Base-by-base conservation (phyloP, 2,113 vertebrate species). In the Garra rufa region DNA sequence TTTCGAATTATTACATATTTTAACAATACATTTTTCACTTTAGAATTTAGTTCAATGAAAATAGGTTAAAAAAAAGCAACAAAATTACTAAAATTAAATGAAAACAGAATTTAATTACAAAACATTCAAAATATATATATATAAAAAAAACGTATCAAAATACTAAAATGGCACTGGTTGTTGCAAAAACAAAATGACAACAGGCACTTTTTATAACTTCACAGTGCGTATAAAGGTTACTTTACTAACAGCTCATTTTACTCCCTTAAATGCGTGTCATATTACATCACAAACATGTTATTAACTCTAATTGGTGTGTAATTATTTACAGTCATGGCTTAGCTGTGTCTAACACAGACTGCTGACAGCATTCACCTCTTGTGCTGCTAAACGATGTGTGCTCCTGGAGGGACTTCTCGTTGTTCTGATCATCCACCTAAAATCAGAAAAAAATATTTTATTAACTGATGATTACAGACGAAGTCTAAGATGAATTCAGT, bases 371-470 rank as follows among this genome's bases (percentile, higher is more conserved):
- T 67, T 19, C 9, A 92, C 94, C 90, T 92, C 87, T 90, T 50
- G 75, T 90, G 28, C 3, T 84, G 38, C 79, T 63, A 17, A 83
- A 86, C 3, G 10, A 5, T 34, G 34, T 34, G 34, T 34, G 24
- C 74, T 65, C 26, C 0, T 71, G 21, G 48, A 79, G 52, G 30
- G 87, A 41, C 43, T 85, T 89, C 8, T 77, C 75, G 9, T 57
- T 30, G 15, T 90, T 80, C 14, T 91, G 88, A 19, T 0, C 30
- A 15, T 76, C 83, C 21, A 93, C 89, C 94, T 95, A 21, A 14
- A 14, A 87, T 67, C 24, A 34, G 34, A 28, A 65, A 0, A 24
- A 63, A 0, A 24, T 0, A 59, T n/a, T 4, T n/a, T 59, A 24
- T 59, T 24, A 57, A 57, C 28, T 65, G 28, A 65, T 3, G 28